Percentiles rank a stretch among this genome's conserved stretches.
These are phyloP conservation scores for Aspiorhynchus laticeps DNA, from an alignment of 2,113 vertebrate species.

Conservation along the genomic window DNA sequence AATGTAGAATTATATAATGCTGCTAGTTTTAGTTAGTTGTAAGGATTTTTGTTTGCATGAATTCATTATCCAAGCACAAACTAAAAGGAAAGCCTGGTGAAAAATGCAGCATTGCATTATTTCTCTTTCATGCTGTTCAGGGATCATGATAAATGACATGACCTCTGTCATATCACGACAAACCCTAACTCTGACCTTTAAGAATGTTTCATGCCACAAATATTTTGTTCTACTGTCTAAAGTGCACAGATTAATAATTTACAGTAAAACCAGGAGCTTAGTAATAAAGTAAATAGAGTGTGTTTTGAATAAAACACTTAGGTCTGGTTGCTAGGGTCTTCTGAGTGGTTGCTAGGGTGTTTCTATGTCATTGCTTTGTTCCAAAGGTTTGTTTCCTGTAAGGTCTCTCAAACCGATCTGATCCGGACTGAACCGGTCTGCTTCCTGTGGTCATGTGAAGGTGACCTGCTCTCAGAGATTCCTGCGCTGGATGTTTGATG, in stretches of 20 bases:
- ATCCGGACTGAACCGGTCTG: background rate
- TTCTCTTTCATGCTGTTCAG: no score
- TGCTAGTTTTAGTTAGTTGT: background rate
- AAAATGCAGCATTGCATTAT: no score
- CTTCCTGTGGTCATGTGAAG: background rate
- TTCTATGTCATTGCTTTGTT: no score
- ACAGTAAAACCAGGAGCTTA: background rate
- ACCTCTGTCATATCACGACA: no score
- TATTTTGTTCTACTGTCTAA: background rate
- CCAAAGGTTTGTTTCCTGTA: no score
- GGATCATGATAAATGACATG: no score
- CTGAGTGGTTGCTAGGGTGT: no score
- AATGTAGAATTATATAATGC: background rate
- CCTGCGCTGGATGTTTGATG: constrained; percentile 41
- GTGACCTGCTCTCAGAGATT: constrained; percentile 3
- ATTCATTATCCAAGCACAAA: background rate
- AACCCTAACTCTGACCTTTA: no score
- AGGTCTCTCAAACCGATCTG: background rate
- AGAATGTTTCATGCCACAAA: background rate
- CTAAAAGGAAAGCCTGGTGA: background rate
- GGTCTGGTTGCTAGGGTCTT: no score
- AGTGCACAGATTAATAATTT: background rate
- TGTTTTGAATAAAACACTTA: background rate
- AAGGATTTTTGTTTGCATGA: background rate
- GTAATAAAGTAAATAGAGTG: background rate